phyloP scores from a whole-genome alignment of 2,113 vertebrate species.

The Pristiophorus japonicus region DNA sequence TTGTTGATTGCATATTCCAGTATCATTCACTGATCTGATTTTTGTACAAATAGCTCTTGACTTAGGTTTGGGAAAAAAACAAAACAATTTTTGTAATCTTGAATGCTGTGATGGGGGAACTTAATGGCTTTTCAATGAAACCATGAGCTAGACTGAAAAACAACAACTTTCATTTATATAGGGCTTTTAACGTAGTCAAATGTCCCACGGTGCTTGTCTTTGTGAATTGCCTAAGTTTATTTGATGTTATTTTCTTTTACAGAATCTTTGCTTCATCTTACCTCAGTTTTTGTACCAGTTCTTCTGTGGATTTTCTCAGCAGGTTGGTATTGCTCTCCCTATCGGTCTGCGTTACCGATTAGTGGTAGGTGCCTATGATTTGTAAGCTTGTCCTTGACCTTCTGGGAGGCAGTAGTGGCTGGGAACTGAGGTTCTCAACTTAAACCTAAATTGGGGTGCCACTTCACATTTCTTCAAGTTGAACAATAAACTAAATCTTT shows the following conservation, averaged over 20 bases:
- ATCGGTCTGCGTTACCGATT: background rate
- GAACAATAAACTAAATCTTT: background rate
- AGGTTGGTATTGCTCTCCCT: constrained; percentile 64
- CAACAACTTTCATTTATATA: background rate
- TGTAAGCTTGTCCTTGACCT: background rate
- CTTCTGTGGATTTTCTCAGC: constrained; percentile 97
- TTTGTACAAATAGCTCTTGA: background rate
- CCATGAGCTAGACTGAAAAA: background rate
- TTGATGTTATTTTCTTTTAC: constrained; percentile 44
- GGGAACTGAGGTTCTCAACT: background rate
- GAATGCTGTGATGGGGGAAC: background rate
- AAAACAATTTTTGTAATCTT: background rate
- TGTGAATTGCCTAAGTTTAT: background rate
- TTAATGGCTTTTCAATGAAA: background rate
- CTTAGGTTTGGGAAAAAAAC: no score
- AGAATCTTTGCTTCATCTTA: constrained; percentile 99
- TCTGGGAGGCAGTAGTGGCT: background rate
- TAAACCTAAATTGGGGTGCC: background rate
- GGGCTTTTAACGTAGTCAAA: no score
- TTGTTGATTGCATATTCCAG: background rate
- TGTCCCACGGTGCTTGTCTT: background rate
- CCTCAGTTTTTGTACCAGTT: constrained; percentile 99
- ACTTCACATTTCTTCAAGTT: background rate
- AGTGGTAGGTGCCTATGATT: background rate
- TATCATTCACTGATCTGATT: background rate